Base-by-base conservation (phyloP, 1,140 invertebrate genomes). In the Chrysoperla carnea region DNA sequence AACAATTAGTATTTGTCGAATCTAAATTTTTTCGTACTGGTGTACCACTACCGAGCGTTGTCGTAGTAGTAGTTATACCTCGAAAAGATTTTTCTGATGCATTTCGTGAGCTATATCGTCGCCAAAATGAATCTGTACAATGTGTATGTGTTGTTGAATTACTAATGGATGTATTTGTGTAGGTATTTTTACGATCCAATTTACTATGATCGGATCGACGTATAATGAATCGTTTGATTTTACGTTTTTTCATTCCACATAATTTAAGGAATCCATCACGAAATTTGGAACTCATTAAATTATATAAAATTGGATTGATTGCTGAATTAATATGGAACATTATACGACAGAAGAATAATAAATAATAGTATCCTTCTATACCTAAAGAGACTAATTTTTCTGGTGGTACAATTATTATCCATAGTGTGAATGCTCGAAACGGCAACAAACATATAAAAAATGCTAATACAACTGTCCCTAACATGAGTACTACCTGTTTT, bases 281-380 rank as follows among this genome's bases (percentile, higher is more conserved):
- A 62, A 91, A 92, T 60, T 90, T 91, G 0, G 84, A 85, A n/a
- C 84, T 89, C 79, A 88, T 88, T 9, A 87, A 66, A 58, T 85
- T 86, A 62, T 92, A 91, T 11, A 91, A 67, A 49, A 91, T 86
- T 4, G 88, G 88, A 63, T 91, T 92, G 43, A 90, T 76, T 17
- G 85, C 84, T 6, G 85, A 89, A 57, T 91, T 90, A 13, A 90
- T 69, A 62, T 91, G 89, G 12, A 87, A 61, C 81, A 91, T 84
- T 23, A 89, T 73, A 37, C 86, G 72, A 52, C 77, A 83, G 61
- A 90, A 82, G 61, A 86, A 90, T 8, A 92, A 68, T 39, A 92
- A 65, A 55, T 78, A 81, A 62, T 86, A 90, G 63, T 85, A 92
- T 7, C 69, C 70, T 46, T 86, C 82, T 51, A 85, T 61, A 14